Evolutionary conservation across 2,113 vertebrate genomes (phyloP).

Genomic region (Caretta caretta): DNA sequence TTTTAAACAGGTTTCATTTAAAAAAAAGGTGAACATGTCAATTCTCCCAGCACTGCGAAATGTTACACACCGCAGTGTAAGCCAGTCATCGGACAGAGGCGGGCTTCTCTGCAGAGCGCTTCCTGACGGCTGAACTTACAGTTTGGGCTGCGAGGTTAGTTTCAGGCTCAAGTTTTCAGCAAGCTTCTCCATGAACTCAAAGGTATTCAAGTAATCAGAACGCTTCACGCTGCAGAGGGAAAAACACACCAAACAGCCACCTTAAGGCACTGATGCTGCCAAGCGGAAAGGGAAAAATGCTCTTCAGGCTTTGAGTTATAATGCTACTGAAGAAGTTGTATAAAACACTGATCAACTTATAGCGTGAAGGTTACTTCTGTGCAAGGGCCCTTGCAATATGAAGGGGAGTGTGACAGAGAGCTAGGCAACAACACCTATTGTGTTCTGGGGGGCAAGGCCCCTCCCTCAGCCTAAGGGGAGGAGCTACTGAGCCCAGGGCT

Average conservation of each 20-base stretch:
- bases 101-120: background rate
- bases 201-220: slow-evolving; percentile 95
- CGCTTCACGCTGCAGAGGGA: slow-evolving; percentile 82
- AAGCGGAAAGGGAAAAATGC: background rate
- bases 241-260: background rate
- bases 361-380: background rate
- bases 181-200: slow-evolving; percentile 98
- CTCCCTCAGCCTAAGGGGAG: too few relatives aligned
- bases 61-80: slow-evolving; percentile 60
- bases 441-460: too few relatives aligned
- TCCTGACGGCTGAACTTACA: slow-evolving; percentile 76
- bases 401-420: background rate
- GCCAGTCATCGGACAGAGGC: slow-evolving; percentile 38
- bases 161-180: slow-evolving; percentile 93
- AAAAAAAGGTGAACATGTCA: slow-evolving; percentile 46
- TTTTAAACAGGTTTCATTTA: slow-evolving; percentile 31
- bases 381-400: background rate
- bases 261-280: background rate
- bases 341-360: too few relatives aligned
- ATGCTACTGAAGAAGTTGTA: too few relatives aligned
- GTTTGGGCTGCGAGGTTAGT: slow-evolving; percentile 85
- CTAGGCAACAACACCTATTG: too few relatives aligned
- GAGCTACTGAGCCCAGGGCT: too few relatives aligned
- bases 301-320: background rate
- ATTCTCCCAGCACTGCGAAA: slow-evolving; percentile 69